These are phyloP conservation scores for Apantesis nais DNA, from an alignment of 2,888 invertebrate genomes.

Conservation along the genomic window DNA sequence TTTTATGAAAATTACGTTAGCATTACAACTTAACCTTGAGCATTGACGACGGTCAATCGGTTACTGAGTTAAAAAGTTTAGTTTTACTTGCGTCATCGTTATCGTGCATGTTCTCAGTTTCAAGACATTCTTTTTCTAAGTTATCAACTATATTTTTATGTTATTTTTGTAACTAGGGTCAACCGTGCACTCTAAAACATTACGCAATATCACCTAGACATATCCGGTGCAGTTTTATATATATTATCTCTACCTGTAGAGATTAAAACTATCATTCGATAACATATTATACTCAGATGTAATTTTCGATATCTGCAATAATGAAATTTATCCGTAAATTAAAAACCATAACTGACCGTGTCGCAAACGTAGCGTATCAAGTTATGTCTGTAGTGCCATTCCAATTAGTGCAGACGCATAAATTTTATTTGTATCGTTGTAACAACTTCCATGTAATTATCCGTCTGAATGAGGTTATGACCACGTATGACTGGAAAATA, in stretches of 20 bases:
- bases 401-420: slow-evolving; percentile 50
- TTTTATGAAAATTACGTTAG: too few relatives aligned
- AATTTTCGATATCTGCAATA: slow-evolving; percentile 22
- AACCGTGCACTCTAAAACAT: too few relatives aligned
- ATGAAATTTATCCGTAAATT: slow-evolving; percentile 33
- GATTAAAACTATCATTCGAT: background rate
- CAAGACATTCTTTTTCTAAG: too few relatives aligned
- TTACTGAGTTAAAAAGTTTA: too few relatives aligned
- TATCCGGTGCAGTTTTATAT: background rate
- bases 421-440: slow-evolving; percentile 47
- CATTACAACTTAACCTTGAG: too few relatives aligned
- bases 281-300: background rate
- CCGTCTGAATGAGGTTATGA: slow-evolving; percentile 34
- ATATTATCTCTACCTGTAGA: background rate
- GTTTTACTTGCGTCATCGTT: too few relatives aligned
- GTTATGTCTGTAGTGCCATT: slow-evolving; percentile 46
- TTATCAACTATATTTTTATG: too few relatives aligned
- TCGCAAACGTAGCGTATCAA: slow-evolving; percentile 32
- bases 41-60: too few relatives aligned
- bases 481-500: slow-evolving; percentile 27
- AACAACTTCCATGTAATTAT: slow-evolving; percentile 32
- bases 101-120: too few relatives aligned
- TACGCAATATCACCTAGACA: background rate
- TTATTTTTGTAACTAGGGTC: too few relatives aligned
- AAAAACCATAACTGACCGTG: slow-evolving; percentile 30